Conservation (phyloP, 2,113 vertebrate species). For the Antechinus flavipes region DNA sequence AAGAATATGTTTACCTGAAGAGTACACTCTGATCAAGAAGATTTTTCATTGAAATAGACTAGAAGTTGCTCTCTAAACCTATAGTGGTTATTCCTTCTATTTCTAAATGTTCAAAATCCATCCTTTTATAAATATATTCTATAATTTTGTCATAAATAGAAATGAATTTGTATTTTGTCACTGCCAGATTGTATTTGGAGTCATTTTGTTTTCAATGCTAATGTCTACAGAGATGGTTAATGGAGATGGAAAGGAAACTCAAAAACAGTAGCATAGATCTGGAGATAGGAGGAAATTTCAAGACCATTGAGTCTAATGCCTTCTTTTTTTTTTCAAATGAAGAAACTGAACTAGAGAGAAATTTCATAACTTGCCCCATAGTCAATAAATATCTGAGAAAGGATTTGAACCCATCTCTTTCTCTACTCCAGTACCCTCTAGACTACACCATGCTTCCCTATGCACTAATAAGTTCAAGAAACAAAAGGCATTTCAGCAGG, state of each 20-base stretch:
- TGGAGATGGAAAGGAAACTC: not conserved
- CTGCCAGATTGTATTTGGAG: not conserved
- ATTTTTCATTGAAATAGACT: not conserved
- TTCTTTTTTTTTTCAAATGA: not conserved
- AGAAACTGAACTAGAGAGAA: not conserved
- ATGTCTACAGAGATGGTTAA: not conserved
- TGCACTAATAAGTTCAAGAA: not conserved
- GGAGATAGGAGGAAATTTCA: not conserved
- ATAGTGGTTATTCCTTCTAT: not conserved
- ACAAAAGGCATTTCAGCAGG: not conserved
- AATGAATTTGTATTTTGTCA: not conserved
- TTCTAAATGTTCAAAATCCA: not conserved
- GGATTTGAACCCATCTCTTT: not conserved
- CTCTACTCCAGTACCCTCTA: not conserved
- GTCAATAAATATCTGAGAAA: not conserved
- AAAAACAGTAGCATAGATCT: not conserved
- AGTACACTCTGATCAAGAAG: not conserved
- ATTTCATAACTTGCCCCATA: not conserved
- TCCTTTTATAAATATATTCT: not conserved
- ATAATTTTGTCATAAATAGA: not conserved
- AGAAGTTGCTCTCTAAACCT: not conserved
- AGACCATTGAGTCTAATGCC: not conserved
- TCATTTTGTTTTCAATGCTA: not conserved
- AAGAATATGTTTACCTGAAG: not conserved
- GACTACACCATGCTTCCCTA: not conserved